Conservation (phyloP, 92 coral and sea anemone species). For the Phymanthus crucifer region DNA sequence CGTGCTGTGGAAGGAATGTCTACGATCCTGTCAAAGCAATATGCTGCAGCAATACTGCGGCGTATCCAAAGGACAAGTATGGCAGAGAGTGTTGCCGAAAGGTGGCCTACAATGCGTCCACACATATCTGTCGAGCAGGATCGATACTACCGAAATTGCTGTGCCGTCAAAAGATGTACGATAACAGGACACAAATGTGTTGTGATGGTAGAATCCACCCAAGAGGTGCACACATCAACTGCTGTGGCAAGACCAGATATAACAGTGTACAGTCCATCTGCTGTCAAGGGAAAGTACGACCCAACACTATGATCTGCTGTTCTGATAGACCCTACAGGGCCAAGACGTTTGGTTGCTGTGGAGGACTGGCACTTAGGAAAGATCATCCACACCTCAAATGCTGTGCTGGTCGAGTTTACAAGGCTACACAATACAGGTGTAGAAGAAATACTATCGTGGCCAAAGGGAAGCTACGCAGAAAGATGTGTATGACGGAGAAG, state of each 20-base stretch:
- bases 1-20: conserved; percentile 32
- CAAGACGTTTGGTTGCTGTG: conserved; percentile 18
- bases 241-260: conserved; percentile 11
- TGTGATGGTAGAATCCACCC: conserved; percentile 22
- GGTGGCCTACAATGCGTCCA: conserved; percentile 16
- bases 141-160: neutral
- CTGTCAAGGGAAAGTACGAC: conserved; percentile 22
- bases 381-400: conserved; percentile 3
- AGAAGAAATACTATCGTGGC: neutral
- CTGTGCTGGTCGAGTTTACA: conserved; percentile 14
- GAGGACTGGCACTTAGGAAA: neutral
- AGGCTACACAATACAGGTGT: conserved; percentile 9
- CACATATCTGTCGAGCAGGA: conserved; percentile 19
- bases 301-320: conserved; percentile 23
- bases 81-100: conserved; percentile 27
- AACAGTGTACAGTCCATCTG: conserved; percentile 14
- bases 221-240: neutral
- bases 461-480: conserved; percentile 12
- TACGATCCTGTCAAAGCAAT: conserved; percentile 11
- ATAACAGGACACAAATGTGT: conserved; percentile 32
- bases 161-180: conserved; percentile 19
- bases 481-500: conserved; percentile 12
- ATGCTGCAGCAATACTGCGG: conserved; percentile 24
- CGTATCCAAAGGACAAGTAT: conserved; percentile 11
- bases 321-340: neutral